Percentiles rank a stretch among this genome's conserved stretches.
Evolutionary conservation across 1,140 invertebrate species (phyloP).

Genomic region (Hyposmocoma kahamanoa): DNA sequence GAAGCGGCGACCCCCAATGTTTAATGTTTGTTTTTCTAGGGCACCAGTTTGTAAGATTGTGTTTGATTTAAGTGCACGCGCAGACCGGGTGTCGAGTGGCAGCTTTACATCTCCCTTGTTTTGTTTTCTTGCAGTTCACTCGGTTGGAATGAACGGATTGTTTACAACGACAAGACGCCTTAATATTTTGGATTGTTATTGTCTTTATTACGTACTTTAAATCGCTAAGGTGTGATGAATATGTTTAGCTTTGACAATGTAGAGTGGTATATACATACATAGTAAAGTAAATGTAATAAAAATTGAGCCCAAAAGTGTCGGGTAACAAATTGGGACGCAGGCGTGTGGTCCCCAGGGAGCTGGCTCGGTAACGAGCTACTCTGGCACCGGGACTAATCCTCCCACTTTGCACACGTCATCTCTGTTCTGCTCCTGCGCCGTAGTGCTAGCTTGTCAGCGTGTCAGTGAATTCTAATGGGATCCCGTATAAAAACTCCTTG

Average conservation of each 20-base stretch:
- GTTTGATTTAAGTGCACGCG: conserved; percentile 38
- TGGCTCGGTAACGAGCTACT: conserved; percentile 24
- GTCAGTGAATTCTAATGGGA: conserved; percentile 11
- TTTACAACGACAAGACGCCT: background rate
- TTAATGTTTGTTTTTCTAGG: conserved; percentile 46
- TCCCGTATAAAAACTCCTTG: conserved; percentile 14
- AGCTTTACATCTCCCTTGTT: background rate
- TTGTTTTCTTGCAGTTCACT: background rate
- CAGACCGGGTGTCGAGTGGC: conserved; percentile 15
- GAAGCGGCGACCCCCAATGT: conserved; percentile 13
- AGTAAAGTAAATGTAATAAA: conserved; percentile 14
- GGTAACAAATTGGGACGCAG: conserved; percentile 22
- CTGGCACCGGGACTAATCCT: conserved; percentile 29
- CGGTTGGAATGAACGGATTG: background rate
- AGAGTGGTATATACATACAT: too few species aligned
- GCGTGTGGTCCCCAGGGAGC: conserved; percentile 19
- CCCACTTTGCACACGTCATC: conserved; percentile 38
- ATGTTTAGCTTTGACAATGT: too few species aligned
- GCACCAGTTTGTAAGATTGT: conserved; percentile 38
- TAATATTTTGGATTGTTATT: too few species aligned
- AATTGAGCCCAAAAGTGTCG: conserved; percentile 19
- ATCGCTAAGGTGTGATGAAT: too few species aligned
- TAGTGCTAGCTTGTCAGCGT: background rate
- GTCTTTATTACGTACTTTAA: too few species aligned
- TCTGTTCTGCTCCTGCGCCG: conserved; percentile 8